These are phyloP conservation scores for Celastrina argiolus DNA, from an alignment of 2,888 invertebrate genomes.

Conservation along the genomic window DNA sequence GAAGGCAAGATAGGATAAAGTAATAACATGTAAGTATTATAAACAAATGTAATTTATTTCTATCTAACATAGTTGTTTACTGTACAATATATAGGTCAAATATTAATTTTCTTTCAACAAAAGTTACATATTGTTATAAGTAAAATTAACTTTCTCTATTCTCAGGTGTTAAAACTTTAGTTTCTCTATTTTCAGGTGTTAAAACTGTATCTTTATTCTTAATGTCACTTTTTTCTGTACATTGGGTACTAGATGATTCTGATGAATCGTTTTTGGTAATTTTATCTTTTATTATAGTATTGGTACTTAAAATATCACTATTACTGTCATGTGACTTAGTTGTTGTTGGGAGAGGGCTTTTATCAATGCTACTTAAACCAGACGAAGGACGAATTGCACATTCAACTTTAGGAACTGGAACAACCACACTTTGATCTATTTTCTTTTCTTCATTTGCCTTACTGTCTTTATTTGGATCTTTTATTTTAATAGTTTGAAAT, in stretches of 20 bases:
- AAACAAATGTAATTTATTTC: slow-evolving; percentile 27
- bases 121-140: background rate
- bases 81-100: slow-evolving; percentile 10
- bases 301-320: slow-evolving; percentile 15
- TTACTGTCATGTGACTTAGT: slow-evolving; percentile 19
- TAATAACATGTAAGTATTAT: background rate
- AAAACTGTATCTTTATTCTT: background rate
- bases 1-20: background rate
- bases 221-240: background rate
- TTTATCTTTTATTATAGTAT: background rate
- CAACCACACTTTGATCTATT: slow-evolving; percentile 61
- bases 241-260: slow-evolving; percentile 14
- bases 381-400: slow-evolving; percentile 40
- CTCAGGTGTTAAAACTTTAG: background rate
- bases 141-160: slow-evolving; percentile 3
- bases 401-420: slow-evolving; percentile 65
- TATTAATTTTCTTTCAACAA: slow-evolving; percentile 1
- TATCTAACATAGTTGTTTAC: background rate
- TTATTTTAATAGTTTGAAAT: slow-evolving; percentile 84
- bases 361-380: slow-evolving; percentile 33
- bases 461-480: slow-evolving; percentile 54
- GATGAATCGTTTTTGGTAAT: slow-evolving; percentile 18
- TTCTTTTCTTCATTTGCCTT: slow-evolving; percentile 47
- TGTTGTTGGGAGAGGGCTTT: slow-evolving; percentile 72
- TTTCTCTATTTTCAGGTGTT: background rate